Evolutionary conservation across 2,113 vertebrate genomes (phyloP).

Genomic region (Engraulis encrasicolus): DNA sequence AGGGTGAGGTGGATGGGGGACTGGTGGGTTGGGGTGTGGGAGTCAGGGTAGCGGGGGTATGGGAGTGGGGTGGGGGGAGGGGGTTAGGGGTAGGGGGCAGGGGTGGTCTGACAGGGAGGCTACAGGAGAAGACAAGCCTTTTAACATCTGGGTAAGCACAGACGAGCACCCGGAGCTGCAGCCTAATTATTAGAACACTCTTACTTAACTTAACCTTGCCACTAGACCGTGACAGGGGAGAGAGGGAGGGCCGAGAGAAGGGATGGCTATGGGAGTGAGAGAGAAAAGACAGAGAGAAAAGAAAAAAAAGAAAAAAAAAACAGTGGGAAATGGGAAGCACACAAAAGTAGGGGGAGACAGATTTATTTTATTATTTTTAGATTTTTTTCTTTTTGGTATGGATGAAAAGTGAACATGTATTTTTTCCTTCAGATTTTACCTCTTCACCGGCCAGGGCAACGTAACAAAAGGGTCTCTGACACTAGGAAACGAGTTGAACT

Average conservation of each 20-base stretch:
- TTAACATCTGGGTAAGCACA: conserved; percentile 96
- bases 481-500: not conserved
- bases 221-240: conserved; percentile 78
- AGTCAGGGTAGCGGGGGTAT: too few species aligned
- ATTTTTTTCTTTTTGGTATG: conserved; percentile 61
- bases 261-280: conserved; percentile 13
- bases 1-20: conserved; percentile 20
- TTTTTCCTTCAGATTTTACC: conserved; percentile 70
- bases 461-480: not conserved
- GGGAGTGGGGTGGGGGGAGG: not conserved
- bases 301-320: conserved; percentile 24
- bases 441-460: conserved; percentile 55
- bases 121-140: conserved; percentile 80
- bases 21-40: too few species aligned
- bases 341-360: conserved; percentile 29
- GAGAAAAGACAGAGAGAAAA: conserved; percentile 23
- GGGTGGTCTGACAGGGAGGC: conserved; percentile 68
- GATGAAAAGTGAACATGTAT: conserved; percentile 69
- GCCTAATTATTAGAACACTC: conserved; percentile 91
- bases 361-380: too few species aligned
- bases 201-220: conserved; percentile 85
- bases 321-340: not conserved
- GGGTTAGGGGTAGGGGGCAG: conserved; percentile 55
- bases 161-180: conserved; percentile 76
- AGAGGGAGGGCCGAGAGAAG: conserved; percentile 58